Percentiles rank a stretch among this genome's conserved stretches.
These are phyloP conservation scores for Poicephalus meyeri DNA, from an alignment of 2,113 vertebrate species.

Conservation along the genomic window DNA sequence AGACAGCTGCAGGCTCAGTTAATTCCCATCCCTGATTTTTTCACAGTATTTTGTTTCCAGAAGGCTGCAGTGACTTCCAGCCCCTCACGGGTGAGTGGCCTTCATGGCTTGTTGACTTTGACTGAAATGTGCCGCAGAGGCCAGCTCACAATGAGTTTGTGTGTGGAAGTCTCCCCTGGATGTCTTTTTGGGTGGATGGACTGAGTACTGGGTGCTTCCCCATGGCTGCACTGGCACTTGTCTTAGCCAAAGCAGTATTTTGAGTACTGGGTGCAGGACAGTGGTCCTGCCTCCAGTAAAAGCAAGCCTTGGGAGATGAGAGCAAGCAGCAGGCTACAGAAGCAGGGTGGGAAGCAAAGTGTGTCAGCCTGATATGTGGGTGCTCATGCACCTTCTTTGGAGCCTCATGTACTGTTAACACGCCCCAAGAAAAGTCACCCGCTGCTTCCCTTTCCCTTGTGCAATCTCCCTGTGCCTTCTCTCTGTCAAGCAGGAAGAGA, in stretches of 20 bases:
- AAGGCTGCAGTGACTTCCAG: conserved; percentile 33
- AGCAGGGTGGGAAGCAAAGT: not conserved
- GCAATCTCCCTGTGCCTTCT: not conserved
- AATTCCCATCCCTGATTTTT: not conserved
- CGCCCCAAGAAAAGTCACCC: accelerated
- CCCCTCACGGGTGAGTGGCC: not conserved
- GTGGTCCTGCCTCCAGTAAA: not conserved
- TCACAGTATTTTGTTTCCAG: not conserved
- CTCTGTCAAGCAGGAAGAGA: not conserved
- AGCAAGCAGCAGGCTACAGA: not conserved
- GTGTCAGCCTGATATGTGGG: accelerated
- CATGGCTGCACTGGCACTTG: not conserved
- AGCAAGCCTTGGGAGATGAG: not conserved
- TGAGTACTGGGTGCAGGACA: not conserved
- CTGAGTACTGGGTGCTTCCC: not conserved
- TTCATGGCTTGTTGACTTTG: conserved; percentile 7
- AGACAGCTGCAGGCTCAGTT: conserved; percentile 46
- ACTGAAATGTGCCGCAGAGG: not conserved
- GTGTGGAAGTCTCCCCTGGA: not conserved
- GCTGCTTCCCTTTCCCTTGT: accelerated
- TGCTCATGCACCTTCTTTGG: not conserved
- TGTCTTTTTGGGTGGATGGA: not conserved
- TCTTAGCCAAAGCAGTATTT: not conserved
- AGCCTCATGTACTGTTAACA: not conserved
- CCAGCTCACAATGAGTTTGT: not conserved